A percentile compares a stretch with the other conserved stretches of the same genome.
Evolutionary conservation across 2,113 vertebrate species (phyloP).

Genomic region (Emydocephalus ijimae): DNA sequence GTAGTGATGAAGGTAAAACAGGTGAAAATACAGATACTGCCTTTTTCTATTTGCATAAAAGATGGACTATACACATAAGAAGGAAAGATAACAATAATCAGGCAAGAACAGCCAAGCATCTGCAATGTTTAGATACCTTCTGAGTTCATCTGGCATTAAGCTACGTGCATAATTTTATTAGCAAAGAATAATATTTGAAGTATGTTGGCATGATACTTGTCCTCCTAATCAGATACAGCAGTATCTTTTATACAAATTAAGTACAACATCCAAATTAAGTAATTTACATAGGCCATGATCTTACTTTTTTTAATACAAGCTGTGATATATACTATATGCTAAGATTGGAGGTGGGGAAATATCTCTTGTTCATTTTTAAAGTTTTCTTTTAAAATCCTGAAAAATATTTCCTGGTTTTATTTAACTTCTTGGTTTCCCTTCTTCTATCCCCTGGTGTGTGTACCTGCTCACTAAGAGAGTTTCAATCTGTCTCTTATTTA

Average conservation of each 20-base stretch:
- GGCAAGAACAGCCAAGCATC: not conserved
- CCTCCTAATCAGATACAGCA: not conserved
- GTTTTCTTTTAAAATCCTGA: not conserved
- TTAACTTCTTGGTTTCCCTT: not conserved
- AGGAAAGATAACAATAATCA: not conserved
- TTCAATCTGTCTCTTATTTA: slow-evolving; percentile 25
- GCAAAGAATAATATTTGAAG: not conserved
- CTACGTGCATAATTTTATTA: not conserved
- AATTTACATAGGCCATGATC: not conserved
- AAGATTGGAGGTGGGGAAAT: not conserved
- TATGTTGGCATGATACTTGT: not conserved
- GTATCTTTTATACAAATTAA: not conserved
- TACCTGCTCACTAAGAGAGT: slow-evolving; percentile 10
- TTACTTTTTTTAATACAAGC: not conserved
- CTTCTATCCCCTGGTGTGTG: slow-evolving; percentile 12
- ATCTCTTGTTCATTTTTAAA: not conserved
- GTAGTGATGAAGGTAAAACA: not conserved
- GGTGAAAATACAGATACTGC: not conserved
- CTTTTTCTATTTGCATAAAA: not conserved
- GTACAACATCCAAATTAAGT: not conserved
- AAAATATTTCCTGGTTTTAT: slow-evolving; percentile 17
- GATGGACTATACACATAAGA: not conserved
- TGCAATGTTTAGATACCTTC: not conserved
- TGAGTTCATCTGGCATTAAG: not conserved
- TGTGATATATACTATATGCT: not conserved